Evolutionary conservation across 2,797 vertebrate genomes (phyloP), one percentile per base, ranked within the genome.

Genomic region (Microhierax caerulescens): DNA sequence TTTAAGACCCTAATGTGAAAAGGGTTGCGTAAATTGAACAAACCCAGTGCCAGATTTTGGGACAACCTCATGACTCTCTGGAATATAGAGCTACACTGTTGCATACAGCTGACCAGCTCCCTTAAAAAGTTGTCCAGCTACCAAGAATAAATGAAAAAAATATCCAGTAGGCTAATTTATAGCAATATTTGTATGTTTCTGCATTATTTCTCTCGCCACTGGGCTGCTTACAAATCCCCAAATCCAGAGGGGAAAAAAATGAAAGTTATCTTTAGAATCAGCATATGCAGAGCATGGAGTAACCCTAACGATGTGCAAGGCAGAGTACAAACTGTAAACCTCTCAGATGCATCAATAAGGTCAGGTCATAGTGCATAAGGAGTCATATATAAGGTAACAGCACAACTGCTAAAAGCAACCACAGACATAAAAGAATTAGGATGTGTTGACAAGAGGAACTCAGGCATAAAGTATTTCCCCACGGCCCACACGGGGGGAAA

Each of bases 211-310:
- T 45, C 18, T 41, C 14, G 24, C 15, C 30, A 9, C 11, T 37
- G 28, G 28, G 50, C 12, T 67, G 11, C 68, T 83, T 80, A 47
- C 6, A 73, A 74, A 45, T 83, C 30, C 23, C 23, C 18, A 69
- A 30, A 23, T 18, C 11, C 19, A 51, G 32, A 50, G 12, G 16
- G 16, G 13, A 7, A 56, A 70, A 72, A 68, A 39, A 10, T 6
- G 4, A 2, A 67, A 76, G 13, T 37, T 59, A n/a, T 43, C 54
- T 87, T 91, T 50, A 65, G 51, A 87, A 91, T n/a, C 19, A 50
- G 4, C 0, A 34, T 56, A 45, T 0, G 0, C 8, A 8, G 41
- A 59, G 13, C 21, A 45, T 0, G 0, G 50, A 75, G n/a, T 15
- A 93, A 43, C 9, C 12, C 27, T 13, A 12, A 43, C 27, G 76